Evolutionary conservation across 2,797 vertebrate species (phyloP).

Genomic region (Geotrypetes seraphini): DNA sequence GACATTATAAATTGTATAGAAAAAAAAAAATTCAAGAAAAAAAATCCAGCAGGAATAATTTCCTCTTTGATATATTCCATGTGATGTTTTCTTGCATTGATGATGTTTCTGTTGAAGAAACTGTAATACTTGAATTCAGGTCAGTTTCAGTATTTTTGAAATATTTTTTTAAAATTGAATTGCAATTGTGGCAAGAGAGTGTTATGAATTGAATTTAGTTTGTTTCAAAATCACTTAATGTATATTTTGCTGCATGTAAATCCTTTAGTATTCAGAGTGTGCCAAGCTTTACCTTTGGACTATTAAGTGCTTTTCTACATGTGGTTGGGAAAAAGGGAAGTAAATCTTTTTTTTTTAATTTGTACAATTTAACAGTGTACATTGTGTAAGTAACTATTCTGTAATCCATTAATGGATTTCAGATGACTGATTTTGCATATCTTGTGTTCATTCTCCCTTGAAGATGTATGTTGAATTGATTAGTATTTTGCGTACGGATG

Average conservation of each 20-base stretch:
- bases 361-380: conserved; percentile 50
- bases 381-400: conserved; percentile 45
- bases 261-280: conserved; percentile 72
- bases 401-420: conserved; percentile 38
- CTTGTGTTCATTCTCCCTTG: conserved; percentile 67
- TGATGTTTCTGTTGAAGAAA: conserved; percentile 81
- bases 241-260: conserved; percentile 80
- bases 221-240: conserved; percentile 61
- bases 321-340: conserved; percentile 48
- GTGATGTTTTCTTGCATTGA: conserved; percentile 77
- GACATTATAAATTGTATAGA: conserved; percentile 66
- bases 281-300: conserved; percentile 64
- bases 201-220: conserved; percentile 56
- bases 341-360: conserved; percentile 46
- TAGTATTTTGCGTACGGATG: conserved; percentile 19
- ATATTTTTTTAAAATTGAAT: conserved; percentile 71
- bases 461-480: conserved; percentile 10
- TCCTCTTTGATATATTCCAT: conserved; percentile 55
- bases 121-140: conserved; percentile 95
- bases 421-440: conserved; percentile 80
- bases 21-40: too few species aligned
- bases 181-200: conserved; percentile 72
- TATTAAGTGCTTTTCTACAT: conserved; percentile 57
- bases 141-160: conserved; percentile 79
- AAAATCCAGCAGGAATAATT: conserved; percentile 46